Evolutionary conservation across 2,113 vertebrate species (phyloP).

Genomic region (Oryzias curvinotus): DNA sequence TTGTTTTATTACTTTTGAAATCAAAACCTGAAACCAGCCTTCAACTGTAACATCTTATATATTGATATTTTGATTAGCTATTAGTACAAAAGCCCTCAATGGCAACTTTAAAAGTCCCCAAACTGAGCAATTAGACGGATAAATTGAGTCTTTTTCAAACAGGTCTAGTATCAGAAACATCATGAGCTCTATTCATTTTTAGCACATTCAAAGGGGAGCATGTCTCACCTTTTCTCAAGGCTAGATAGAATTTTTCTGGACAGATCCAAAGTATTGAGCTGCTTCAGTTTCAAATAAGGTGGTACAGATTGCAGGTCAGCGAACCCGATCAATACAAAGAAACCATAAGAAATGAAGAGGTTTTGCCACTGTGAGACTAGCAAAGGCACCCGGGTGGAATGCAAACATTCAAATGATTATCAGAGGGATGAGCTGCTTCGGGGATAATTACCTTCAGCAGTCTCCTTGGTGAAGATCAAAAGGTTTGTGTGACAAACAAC

Average conservation of each 20-base stretch:
- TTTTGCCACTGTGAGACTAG: constrained; percentile 15
- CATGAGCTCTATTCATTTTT: constrained; percentile 28
- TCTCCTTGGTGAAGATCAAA: background rate
- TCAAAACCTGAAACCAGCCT: constrained; percentile 31
- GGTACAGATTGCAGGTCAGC: constrained; percentile 40
- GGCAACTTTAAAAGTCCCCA: constrained; percentile 2
- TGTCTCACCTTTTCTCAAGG: constrained; percentile 29
- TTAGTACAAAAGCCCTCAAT: background rate
- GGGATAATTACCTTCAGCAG: constrained; percentile 1
- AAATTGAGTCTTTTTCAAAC: constrained; percentile 20
- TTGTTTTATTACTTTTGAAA: constrained; percentile 4
- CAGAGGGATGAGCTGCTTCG: constrained; percentile 5
- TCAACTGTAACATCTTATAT: constrained; percentile 19
- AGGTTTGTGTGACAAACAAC: too few relatives aligned
- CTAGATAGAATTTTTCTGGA: constrained; percentile 37
- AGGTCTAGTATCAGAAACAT: constrained; percentile 22
- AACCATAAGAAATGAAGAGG: constrained; percentile 26
- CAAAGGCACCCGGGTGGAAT: constrained; percentile 18
- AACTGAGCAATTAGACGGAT: constrained; percentile 26
- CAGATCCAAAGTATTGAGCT: constrained; percentile 38
- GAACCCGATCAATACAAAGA: constrained; percentile 35
- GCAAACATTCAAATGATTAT: constrained; percentile 18
- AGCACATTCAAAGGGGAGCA: constrained; percentile 18
- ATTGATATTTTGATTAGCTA: constrained; percentile 5
- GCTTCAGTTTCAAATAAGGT: constrained; percentile 35